These are phyloP conservation scores for Cinclus cinclus DNA, from an alignment of 2,113 vertebrate species.

Conservation along the genomic window DNA sequence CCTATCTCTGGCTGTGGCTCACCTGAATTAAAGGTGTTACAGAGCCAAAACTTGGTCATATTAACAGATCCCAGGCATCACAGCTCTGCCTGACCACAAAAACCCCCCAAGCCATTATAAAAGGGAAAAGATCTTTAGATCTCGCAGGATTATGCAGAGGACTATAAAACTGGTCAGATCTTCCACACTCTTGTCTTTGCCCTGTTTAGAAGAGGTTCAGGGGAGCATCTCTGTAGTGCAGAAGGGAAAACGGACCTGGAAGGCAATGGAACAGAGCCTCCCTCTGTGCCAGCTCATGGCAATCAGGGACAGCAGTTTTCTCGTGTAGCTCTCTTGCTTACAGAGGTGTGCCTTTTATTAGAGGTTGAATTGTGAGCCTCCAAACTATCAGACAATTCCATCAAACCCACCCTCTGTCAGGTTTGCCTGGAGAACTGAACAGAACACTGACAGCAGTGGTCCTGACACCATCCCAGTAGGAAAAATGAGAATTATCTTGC, in stretches of 20 bases:
- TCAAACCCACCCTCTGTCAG: neutral
- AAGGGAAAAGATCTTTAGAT: neutral
- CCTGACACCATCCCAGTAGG: neutral
- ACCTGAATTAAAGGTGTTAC: neutral
- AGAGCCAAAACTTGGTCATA: neutral
- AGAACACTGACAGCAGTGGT: fast-evolving
- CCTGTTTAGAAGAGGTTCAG: neutral
- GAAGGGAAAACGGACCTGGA: neutral
- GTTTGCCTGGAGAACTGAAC: neutral
- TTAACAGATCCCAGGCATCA: neutral
- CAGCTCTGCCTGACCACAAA: neutral
- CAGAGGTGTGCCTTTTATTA: neutral
- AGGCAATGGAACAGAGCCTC: neutral
- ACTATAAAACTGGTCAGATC: neutral
- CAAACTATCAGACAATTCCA: neutral
- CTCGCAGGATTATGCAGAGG: neutral
- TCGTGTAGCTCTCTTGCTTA: neutral
- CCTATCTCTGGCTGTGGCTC: neutral
- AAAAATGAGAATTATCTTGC: neutral
- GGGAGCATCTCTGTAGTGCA: neutral
- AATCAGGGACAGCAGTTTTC: neutral
- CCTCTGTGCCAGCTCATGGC: fast-evolving
- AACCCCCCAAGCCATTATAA: fast-evolving
- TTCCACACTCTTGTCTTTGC: neutral
- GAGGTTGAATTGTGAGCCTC: neutral